Evolutionary conservation across 2,797 vertebrate genomes (phyloP).

Genomic region (Merluccius polli): DNA sequence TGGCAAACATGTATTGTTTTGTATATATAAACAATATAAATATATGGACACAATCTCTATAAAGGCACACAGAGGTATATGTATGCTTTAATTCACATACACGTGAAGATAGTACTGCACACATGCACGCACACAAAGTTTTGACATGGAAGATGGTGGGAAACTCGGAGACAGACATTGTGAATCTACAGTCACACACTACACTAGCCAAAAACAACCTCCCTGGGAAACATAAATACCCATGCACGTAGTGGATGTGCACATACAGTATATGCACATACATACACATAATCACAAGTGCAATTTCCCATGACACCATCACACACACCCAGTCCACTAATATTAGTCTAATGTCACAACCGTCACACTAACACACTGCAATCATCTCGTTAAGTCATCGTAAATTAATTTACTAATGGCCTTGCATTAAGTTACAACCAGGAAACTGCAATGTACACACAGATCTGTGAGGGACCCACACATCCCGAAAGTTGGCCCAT

Average conservation of each 20-base stretch:
- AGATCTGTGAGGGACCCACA: slow-evolving; percentile 3
- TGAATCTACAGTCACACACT: not conserved
- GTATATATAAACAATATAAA: not conserved
- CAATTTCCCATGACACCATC: slow-evolving; percentile 40
- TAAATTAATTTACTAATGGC: slow-evolving; percentile 48
- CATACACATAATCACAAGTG: slow-evolving; percentile 17
- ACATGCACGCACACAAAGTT: slow-evolving; percentile 11
- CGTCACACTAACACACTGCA: slow-evolving; percentile 31
- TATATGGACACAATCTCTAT: not conserved
- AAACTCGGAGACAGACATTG: not conserved
- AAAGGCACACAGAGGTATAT: not conserved
- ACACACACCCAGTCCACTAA: slow-evolving; percentile 17
- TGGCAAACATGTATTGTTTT: not conserved
- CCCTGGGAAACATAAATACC: not conserved
- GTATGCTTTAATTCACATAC: not conserved
- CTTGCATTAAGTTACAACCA: slow-evolving; percentile 26
- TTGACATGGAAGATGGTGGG: not conserved
- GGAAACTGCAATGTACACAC: slow-evolving; percentile 37
- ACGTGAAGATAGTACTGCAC: not conserved
- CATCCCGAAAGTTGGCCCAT: not conserved
- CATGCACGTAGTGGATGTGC: not conserved
- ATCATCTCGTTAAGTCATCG: slow-evolving; percentile 38
- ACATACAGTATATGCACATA: slow-evolving; percentile 4
- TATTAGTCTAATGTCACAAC: slow-evolving; percentile 37
- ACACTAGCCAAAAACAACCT: slow-evolving; percentile 1